Evolutionary conservation across 2,888 invertebrate species (phyloP), one percentile per base, ranked within the genome.

Genomic region (Loripinus fragilis): DNA sequence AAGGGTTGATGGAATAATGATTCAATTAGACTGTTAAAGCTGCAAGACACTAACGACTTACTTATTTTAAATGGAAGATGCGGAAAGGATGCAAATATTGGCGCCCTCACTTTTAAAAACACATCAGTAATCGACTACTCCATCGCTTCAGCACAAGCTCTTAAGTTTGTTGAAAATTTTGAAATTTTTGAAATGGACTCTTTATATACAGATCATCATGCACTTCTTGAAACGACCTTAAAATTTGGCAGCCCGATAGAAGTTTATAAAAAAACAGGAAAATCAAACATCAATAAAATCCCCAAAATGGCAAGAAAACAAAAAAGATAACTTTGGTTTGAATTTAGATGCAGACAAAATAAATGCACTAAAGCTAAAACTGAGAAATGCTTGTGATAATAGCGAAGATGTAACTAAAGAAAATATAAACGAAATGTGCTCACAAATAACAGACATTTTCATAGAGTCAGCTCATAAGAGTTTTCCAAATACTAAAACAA

Each of bases 251-350:
- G n/a, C 7, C 8, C 20, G 7, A 25, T n/a, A 25, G 7, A 33
- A 41, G 25, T 3, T 7, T 8, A 12, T 35, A 66, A 33, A 35
- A 3, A 2, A 20, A 8, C 38, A 35, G 12, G 5, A 7, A 41
- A 66, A n/a, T 10, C 33, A 3, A n/a, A 33, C 5, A 33, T 7
- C 35, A 7, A 66, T 7, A 10, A 66, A 35, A 3, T 35, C 5
- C 8, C 66, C 66, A n/a, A 33, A 35, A 33, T 41, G 35, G 66
- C 17, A 66, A n/a, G 38, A 66, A 8, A 66, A 66, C 38, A 66
- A 35, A 41, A n/a, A 10, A n/a, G 15, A 3, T 3, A 12, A n/a
- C 23, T 66, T 66, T 66, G 2, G 33, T 2, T 12, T 2, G 5
- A 66, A 41, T 25, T 7, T 41, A n/a, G 38, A 66, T 25, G 2